phyloP scores from a whole-genome alignment of 2,113 vertebrate species.

The Pollimyrus isidori region DNA sequence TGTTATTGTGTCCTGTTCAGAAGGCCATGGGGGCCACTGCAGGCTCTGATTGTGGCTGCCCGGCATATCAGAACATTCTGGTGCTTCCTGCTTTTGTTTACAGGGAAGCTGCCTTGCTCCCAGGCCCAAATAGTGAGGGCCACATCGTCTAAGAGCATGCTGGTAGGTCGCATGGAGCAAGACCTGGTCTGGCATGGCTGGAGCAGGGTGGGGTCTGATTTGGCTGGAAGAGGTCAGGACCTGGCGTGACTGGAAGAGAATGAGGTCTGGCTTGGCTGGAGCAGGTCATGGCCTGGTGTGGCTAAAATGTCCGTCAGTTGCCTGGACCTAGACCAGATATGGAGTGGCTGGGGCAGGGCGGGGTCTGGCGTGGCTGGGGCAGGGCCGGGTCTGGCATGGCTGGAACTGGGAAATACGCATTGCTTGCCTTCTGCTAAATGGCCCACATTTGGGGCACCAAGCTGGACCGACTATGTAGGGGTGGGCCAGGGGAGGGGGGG shows the following conservation, averaged over 20 bases:
- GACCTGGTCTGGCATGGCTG: neutral
- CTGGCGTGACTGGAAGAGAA: neutral
- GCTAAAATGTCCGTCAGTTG: neutral
- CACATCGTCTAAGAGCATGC: neutral
- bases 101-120: constrained; percentile 28
- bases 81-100: constrained; percentile 77
- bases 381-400: no score
- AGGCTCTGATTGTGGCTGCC: constrained; percentile 53
- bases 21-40: constrained; percentile 36
- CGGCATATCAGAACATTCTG: constrained; percentile 61
- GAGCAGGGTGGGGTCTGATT: neutral
- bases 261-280: neutral
- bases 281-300: neutral
- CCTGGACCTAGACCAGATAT: neutral
- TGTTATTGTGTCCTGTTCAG: constrained; percentile 19
- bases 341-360: neutral
- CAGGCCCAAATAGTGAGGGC: constrained; percentile 27
- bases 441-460: neutral
- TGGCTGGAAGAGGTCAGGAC: neutral
- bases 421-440: neutral
- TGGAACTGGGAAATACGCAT: neutral
- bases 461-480: neutral
- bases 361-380: neutral
- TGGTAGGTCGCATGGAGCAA: neutral
- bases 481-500: neutral